Base-by-base conservation (phyloP, 2,797 vertebrate genomes). In the Mallotus villosus region DNA sequence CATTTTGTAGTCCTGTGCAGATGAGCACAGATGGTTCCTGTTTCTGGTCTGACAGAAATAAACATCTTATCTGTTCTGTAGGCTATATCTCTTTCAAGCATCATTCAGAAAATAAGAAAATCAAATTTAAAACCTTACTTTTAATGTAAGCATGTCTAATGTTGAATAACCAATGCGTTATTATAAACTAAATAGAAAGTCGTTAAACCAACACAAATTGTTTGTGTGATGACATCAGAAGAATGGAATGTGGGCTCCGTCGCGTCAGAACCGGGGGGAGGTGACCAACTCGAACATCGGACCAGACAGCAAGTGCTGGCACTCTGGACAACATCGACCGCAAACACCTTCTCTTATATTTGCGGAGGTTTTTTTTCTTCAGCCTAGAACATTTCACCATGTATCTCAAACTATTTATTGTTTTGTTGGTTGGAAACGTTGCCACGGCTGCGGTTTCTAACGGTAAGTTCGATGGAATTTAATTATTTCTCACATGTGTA, bases 151-250 rank as follows among this genome's bases (percentile, higher is more conserved):
- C 41, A 46, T 8, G 41, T 12, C 41, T 46, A 14, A 46, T 12
- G 41, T 46, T 34, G 2, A 29, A 29, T 37, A 46, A 46, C 41
- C 41, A 46, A 46, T 11, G 12, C 2, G 41, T 46, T 46, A 37
- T 46, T 46, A 12, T 12, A 46, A 12, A 12, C 3, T 2, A 8
- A 37, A 12, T 46, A 46, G 9, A 46, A 2, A 24, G 24, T 60
- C 21, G 21, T 24, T 60, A 25, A 25, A 25, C 22, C 58, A 60
- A 24, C 21, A 25, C 21, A 22, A n/a, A 3, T 59, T 59, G n/a
- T 24, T n/a, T 12, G 41, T 27, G 74, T 46, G 9, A 27, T 87
- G 85, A 87, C 82, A 6, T 88, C 86, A 83, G 3, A 0, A 2
- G 0, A 22, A 0, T 73, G 77, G 87, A 83, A 88, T 82, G n/a